Evolutionary conservation across 2,113 vertebrate genomes (phyloP).

Genomic region (Bubo blakistoni): DNA sequence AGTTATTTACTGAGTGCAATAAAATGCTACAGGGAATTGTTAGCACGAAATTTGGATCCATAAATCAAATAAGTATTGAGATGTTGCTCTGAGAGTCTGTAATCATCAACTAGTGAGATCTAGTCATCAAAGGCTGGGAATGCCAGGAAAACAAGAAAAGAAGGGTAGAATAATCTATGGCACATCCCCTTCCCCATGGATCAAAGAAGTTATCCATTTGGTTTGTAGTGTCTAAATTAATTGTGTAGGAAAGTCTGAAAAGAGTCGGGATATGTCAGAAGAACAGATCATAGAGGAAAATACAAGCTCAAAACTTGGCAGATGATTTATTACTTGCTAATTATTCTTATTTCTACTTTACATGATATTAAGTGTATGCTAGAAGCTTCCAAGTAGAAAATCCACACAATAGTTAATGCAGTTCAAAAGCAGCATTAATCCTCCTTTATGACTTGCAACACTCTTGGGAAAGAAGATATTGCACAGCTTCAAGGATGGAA

Average conservation of each 20-base stretch:
- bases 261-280: neutral
- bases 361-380: neutral
- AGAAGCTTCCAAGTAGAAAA: slow-evolving; percentile 29
- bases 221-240: neutral
- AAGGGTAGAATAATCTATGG: neutral
- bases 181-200: neutral
- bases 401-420: neutral
- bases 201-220: neutral
- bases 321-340: slow-evolving; percentile 12
- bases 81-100: neutral
- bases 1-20: neutral
- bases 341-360: slow-evolving; percentile 21
- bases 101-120: neutral
- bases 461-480: neutral
- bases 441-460: neutral
- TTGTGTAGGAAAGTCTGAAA: neutral
- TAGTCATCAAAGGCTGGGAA: neutral
- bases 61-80: neutral
- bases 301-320: neutral
- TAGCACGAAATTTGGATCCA: neutral
- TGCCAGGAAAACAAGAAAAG: neutral
- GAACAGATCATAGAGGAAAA: neutral
- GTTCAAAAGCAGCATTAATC: slow-evolving; percentile 26
- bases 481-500: neutral
- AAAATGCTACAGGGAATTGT: neutral